phyloP scores from a whole-genome alignment of 2,888 invertebrate genomes.

The Siphonodentalium dalli region DNA sequence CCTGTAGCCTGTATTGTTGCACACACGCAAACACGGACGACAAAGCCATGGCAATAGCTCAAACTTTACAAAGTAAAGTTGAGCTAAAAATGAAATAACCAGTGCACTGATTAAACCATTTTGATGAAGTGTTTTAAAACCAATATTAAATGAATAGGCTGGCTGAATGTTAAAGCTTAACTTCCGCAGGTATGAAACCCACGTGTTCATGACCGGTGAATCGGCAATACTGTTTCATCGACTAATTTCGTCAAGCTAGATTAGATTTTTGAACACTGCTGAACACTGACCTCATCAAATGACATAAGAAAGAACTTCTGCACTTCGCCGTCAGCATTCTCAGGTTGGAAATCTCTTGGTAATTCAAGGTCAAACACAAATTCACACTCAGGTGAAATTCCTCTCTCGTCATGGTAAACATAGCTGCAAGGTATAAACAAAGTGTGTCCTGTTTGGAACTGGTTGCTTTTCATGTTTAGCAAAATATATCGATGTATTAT shows the following conservation, averaged over 20 bases:
- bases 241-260: background rate
- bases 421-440: slow-evolving; percentile 70
- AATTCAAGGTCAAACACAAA: slow-evolving; percentile 92
- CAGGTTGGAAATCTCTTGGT: slow-evolving; percentile 88
- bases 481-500: too few relatives aligned
- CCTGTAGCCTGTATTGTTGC: too few relatives aligned
- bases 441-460: background rate
- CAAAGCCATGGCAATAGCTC: too few relatives aligned
- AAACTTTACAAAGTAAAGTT: too few relatives aligned
- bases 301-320: slow-evolving; percentile 87
- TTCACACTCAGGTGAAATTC: slow-evolving; percentile 92
- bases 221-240: background rate
- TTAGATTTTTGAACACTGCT: background rate
- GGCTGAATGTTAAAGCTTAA: too few relatives aligned
- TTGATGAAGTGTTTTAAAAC: too few relatives aligned
- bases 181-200: too few relatives aligned
- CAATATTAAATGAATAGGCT: too few relatives aligned
- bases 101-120: too few relatives aligned
- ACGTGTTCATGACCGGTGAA: too few relatives aligned
- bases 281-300: slow-evolving; percentile 72
- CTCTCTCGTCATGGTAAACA: slow-evolving; percentile 90
- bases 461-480: background rate
- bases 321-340: slow-evolving; percentile 92
- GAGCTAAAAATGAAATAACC: too few relatives aligned
- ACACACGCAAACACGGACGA: too few relatives aligned